A percentile compares a stretch with the other conserved stretches of the same genome.
These are phyloP conservation scores for Catalaphyllia jardinei DNA, from an alignment of 64 coral and sea anemone genomes.

Conservation along the genomic window DNA sequence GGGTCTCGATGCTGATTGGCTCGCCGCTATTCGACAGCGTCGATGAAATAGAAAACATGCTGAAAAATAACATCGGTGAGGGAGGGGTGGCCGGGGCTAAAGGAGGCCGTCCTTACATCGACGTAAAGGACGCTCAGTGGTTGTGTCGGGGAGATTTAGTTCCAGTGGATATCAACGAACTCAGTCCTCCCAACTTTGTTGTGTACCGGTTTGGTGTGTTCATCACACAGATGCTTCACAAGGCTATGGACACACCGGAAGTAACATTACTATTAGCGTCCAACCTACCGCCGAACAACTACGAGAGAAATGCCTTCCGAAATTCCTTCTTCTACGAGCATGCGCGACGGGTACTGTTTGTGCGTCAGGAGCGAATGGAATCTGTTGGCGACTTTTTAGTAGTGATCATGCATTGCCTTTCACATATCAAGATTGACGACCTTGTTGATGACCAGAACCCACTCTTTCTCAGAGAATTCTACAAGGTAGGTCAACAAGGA, in stretches of 20 bases:
- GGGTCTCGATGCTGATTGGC: conserved; percentile 84
- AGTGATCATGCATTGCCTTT: conserved; percentile 94
- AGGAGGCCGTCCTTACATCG: conserved; percentile 82
- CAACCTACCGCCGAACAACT: conserved; percentile 94
- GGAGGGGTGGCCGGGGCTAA: conserved; percentile 88
- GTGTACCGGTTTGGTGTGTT: conserved; percentile 99
- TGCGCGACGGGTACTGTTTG: conserved; percentile 87
- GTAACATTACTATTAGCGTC: conserved; percentile 96
- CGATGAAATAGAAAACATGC: conserved; percentile 89
- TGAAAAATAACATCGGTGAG: conserved; percentile 84
- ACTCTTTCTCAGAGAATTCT: conserved; percentile 94
- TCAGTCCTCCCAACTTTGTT: conserved; percentile 92
- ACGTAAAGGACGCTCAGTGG: conserved; percentile 98
- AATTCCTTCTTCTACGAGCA: conserved; percentile 99
- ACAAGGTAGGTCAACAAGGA: conserved; percentile 63
- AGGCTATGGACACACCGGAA: conserved; percentile 89
- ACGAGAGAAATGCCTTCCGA: conserved; percentile 90
- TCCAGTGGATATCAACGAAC: conserved; percentile 94
- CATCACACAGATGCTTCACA: conserved; percentile 82
- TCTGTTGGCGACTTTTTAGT: conserved; percentile 96
- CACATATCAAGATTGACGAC: conserved; percentile 91
- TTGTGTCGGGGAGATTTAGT: conserved; percentile 87
- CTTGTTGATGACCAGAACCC: conserved; percentile 93
- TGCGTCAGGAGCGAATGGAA: conserved; percentile 93
- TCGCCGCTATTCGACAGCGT: conserved; percentile 95